Conservation (phyloP, 2,888 invertebrate species). For the Ornithoptera priamus region DNA sequence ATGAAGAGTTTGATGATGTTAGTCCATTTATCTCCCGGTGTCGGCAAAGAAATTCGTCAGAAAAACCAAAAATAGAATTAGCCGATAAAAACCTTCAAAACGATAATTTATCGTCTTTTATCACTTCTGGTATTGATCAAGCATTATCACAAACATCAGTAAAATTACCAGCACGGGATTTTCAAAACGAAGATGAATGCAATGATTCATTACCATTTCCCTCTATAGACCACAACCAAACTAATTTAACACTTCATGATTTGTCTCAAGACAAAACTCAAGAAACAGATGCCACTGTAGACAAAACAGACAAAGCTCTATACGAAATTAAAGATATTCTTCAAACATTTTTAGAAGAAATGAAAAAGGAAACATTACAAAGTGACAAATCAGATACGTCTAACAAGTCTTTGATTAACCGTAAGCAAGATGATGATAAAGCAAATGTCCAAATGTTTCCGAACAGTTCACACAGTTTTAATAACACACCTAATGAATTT, state of each 20-base stretch:
- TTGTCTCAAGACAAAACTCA: conserved; percentile 51
- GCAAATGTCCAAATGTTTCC: conserved; percentile 37
- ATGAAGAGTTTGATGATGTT: conserved; percentile 48
- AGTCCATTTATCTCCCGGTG: conserved; percentile 28
- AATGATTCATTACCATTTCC: conserved; percentile 42
- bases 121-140: conserved; percentile 17
- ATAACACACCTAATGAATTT: conserved; percentile 42
- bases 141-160: conserved; percentile 7
- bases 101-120: conserved; percentile 15
- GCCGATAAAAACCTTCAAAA: conserved; percentile 30
- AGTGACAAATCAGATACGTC: conserved; percentile 47
- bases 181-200: conserved; percentile 39
- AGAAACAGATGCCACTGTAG: conserved; percentile 44
- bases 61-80: conserved; percentile 22
- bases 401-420: conserved; percentile 14
- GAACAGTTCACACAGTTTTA: conserved; percentile 46
- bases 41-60: neutral
- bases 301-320: conserved; percentile 67
- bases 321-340: conserved; percentile 70
- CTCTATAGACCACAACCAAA: conserved; percentile 39
- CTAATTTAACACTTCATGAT: conserved; percentile 40
- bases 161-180: conserved; percentile 32
- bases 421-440: conserved; percentile 34
- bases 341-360: conserved; percentile 64
- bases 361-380: conserved; percentile 61